Percentiles rank a stretch among this genome's conserved stretches.
These are phyloP conservation scores for Micronycteris hirsuta DNA, from an alignment of 2,113 vertebrate genomes.

Conservation along the genomic window DNA sequence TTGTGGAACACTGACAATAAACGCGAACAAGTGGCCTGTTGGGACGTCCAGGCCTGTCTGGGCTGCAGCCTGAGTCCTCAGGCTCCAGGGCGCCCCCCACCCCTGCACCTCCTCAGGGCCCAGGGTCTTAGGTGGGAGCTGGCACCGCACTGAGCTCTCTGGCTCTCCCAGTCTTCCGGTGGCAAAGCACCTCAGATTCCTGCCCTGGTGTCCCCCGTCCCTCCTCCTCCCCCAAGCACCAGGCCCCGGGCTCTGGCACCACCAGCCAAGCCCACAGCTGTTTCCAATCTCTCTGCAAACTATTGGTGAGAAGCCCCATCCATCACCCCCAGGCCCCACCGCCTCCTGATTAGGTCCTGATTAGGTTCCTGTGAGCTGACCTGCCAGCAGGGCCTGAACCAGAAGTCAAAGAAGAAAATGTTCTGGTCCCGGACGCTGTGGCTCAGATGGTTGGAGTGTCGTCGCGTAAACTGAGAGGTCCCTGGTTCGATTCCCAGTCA, in stretches of 20 bases:
- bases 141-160: background rate
- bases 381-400: background rate
- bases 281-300: slow-evolving; percentile 63
- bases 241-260: background rate
- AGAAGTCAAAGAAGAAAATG: slow-evolving; percentile 39
- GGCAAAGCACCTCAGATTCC: background rate
- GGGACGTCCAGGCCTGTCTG: background rate
- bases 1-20: background rate
- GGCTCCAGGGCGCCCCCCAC: background rate
- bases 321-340: slow-evolving; percentile 39
- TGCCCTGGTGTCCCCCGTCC: background rate
- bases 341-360: slow-evolving; percentile 58
- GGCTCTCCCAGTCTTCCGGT: background rate
- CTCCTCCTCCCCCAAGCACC: background rate
- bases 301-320: slow-evolving; percentile 49
- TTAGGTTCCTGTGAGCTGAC: slow-evolving; percentile 53
- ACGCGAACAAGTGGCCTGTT: background rate
- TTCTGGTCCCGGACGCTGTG: background rate
- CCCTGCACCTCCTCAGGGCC: background rate
- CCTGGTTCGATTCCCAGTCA: too few relatives aligned
- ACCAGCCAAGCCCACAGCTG: slow-evolving; percentile 29
- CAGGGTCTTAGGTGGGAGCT: background rate
- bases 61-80: background rate
- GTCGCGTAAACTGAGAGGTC: too few relatives aligned
- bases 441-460: too few relatives aligned